A percentile compares a stretch with the other conserved stretches of the same genome.
Conservation (phyloP, 1,140 invertebrate species). For the Cydia amplana region DNA sequence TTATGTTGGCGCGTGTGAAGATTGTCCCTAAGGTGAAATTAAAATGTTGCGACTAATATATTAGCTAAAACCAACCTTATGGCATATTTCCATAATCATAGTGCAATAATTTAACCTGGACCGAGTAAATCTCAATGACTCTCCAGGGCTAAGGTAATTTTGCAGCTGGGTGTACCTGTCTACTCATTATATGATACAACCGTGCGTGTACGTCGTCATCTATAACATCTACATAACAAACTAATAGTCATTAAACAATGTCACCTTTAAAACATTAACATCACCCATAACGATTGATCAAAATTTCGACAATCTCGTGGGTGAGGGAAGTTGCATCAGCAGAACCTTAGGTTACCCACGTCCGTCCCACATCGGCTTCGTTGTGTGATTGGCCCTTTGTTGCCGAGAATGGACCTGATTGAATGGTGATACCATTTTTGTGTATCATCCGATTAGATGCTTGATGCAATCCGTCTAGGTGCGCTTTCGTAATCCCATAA, state of each 20-base stretch:
- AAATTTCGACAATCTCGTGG: conserved; percentile 47
- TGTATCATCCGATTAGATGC: conserved; percentile 11
- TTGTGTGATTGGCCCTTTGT: conserved; percentile 38
- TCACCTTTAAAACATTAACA: conserved; percentile 36
- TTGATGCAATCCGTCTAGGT: conserved; percentile 6
- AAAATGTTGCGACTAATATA: no score
- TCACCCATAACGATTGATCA: conserved; percentile 11
- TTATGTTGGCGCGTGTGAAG: neutral
- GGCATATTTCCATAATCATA: no score
- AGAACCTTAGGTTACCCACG: conserved; percentile 46
- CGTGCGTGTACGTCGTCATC: no score
- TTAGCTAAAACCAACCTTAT: no score
- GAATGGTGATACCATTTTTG: conserved; percentile 31
- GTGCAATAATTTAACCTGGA: no score
- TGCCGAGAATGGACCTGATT: conserved; percentile 34
- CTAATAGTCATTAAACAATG: neutral
- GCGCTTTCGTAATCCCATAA: conserved; percentile 8
- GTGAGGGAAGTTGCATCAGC: conserved; percentile 65
- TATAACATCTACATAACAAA: neutral
- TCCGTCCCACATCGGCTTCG: conserved; percentile 37
- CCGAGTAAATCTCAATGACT: no score
- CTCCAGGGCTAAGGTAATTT: no score
- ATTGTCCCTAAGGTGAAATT: conserved; percentile 43
- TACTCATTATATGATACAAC: no score
- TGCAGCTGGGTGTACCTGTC: no score